Evolutionary conservation across 1,140 invertebrate genomes (phyloP).

Genomic region (Aleiodes sp.): DNA sequence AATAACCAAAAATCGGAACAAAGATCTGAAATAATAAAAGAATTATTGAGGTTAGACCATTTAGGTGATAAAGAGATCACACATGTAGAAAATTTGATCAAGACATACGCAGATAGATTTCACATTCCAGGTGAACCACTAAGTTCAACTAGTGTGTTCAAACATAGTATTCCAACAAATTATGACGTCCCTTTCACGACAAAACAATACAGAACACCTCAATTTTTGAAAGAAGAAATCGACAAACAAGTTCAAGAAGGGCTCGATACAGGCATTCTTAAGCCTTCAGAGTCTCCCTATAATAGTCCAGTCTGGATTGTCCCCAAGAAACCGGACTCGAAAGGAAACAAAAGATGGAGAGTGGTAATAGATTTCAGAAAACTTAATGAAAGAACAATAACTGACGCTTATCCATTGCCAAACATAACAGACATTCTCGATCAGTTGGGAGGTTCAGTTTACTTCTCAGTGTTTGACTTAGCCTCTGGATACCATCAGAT

Average conservation of each 20-base stretch:
- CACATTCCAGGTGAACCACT: not conserved
- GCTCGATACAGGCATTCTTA: too few species aligned
- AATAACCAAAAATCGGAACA: too few species aligned
- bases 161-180: not conserved
- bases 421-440: too few species aligned
- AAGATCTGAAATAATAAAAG: too few species aligned
- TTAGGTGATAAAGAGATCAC: constrained; percentile 28
- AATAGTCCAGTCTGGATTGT: too few species aligned
- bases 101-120: constrained; percentile 14
- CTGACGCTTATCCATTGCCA: constrained; percentile 61
- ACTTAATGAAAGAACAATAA: constrained; percentile 57
- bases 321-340: too few species aligned
- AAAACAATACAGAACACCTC: too few species aligned
- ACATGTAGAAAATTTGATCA: constrained; percentile 14
- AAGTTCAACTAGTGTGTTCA: not conserved
- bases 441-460: too few species aligned
- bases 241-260: constrained; percentile 42
- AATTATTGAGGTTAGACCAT: too few species aligned
- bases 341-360: too few species aligned
- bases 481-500: too few species aligned
- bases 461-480: constrained; percentile 57
- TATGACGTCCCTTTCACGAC: constrained; percentile 30
- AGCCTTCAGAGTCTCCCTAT: too few species aligned
- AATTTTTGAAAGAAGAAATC: constrained; percentile 43
- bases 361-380: constrained; percentile 55